Evolutionary conservation across 30 jellyfish, hydroid and myxozoan genomes (phyloP), one percentile per base, ranked within the genome.

Genomic region (Aurelia sp.): DNA sequence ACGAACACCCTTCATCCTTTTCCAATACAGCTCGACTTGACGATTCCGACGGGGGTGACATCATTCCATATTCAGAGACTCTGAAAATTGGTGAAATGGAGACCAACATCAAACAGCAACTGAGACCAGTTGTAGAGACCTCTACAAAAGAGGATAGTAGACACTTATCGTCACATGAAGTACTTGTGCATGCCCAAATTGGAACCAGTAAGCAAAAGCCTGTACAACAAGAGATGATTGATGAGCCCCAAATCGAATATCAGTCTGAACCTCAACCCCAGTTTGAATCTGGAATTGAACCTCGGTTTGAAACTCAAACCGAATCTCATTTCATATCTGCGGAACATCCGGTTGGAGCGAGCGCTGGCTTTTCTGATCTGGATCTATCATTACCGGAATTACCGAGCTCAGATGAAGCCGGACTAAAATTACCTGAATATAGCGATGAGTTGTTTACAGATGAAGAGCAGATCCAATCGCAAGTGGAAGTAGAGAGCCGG

Each of bases 1-100:
- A 47, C 7, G 89, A 52, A 37, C 67, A 55, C 18, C 21, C 48
- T 0, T 74, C 85, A 2, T 50, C 41, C 71, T 16, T 37, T 27
- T 74, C 85, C 3, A 13, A 59, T 18, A 37, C 27, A 44, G 55
- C 55, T 74, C 72, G 65, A 48, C 44, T 3, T 12, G 48, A 18
- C 16, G 50, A 59, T 19, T 50, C 79, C 1, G 80, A 60, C 51
- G 89, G 27, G 35, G 89, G 67, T 4, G 80, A 78, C 59, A 78
- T 78, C 22, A 70, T 81, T 18, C 90, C 90, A 13, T 81, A 81
- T 68, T 71, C 83, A 51, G 83, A 81, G 37, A 64, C 50, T 0
- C 17, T 51, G 6, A 63, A 37, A 52, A 20, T 52, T 17, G 72
- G 33, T 4, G 67, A 52, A 44, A 52, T 37, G 22, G 69, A 81